phyloP scores from a whole-genome alignment of 2,888 invertebrate species.

The Hylaea fasciaria region DNA sequence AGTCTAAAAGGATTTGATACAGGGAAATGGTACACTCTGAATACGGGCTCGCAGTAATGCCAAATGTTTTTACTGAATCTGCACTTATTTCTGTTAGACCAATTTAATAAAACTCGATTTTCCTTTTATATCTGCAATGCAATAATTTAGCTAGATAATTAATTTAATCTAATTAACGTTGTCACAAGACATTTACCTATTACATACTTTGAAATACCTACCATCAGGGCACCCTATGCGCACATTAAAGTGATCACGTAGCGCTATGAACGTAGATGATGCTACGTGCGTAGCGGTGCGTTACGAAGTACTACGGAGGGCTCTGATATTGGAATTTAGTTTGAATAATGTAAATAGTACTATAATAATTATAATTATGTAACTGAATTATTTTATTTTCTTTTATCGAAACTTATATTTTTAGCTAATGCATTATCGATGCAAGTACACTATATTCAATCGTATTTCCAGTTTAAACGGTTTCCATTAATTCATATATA shows the following conservation, averaged over 20 bases:
- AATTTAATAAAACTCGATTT: too few species aligned
- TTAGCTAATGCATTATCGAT: neutral
- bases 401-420: too few species aligned
- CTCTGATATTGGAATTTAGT: conserved; percentile 5
- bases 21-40: neutral
- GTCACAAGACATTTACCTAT: conserved; percentile 5
- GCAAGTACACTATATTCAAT: too few species aligned
- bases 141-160: too few species aligned
- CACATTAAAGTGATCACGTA: conserved; percentile 19
- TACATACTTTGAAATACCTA: neutral
- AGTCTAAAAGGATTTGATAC: conserved; percentile 26
- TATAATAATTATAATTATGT: too few species aligned
- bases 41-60: neutral
- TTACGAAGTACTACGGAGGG: conserved; percentile 1
- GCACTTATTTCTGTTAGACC: neutral
- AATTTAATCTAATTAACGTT: conserved; percentile 6
- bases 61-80: neutral
- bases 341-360: conserved; percentile 14
- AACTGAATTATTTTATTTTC: too few species aligned
- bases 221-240: conserved; percentile 3
- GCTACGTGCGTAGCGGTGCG: conserved; percentile 24
- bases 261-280: conserved; percentile 21
- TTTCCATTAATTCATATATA: conserved; percentile 15
- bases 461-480: too few species aligned
- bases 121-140: too few species aligned